A percentile compares a stretch with the other conserved stretches of the same genome.
Conservation (phyloP, 2,888 invertebrate species). For the Phrixothrix hirtus region DNA sequence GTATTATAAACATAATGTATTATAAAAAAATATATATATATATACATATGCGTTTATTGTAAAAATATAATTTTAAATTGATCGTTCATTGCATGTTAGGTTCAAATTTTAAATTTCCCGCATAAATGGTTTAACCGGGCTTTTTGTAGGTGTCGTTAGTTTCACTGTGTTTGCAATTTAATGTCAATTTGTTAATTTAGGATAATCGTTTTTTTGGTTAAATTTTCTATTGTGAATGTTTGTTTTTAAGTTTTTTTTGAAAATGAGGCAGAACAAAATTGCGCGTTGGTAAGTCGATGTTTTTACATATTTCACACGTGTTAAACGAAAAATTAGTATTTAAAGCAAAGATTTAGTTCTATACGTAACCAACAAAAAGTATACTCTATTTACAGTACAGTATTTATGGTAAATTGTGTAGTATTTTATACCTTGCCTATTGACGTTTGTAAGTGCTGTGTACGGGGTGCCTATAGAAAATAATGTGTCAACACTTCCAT, state of each 20-base stretch:
- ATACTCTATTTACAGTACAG: constrained; percentile 22
- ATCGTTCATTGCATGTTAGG: constrained; percentile 55
- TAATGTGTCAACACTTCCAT: neutral
- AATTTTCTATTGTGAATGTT: too few species aligned
- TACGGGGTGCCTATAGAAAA: constrained; percentile 15
- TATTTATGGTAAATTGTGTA: constrained; percentile 28
- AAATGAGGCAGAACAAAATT: too few species aligned
- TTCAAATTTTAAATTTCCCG: constrained; percentile 50
- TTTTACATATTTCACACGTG: too few species aligned
- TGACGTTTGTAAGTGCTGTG: constrained; percentile 19
- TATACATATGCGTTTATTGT: constrained; percentile 49
- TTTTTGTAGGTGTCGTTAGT: constrained; percentile 29
- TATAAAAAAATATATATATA: constrained; percentile 33
- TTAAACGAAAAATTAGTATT: too few species aligned
- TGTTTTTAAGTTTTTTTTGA: too few species aligned
- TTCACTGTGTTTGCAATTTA: too few species aligned
- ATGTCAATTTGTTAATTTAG: too few species aligned
- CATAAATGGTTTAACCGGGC: too few species aligned
- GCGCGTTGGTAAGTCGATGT: too few species aligned
- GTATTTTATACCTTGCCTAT: constrained; percentile 28
- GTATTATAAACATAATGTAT: constrained; percentile 42
- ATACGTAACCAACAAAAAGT: constrained; percentile 13
- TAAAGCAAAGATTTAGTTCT: constrained; percentile 8
- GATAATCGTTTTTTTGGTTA: too few species aligned
- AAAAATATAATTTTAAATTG: constrained; percentile 47